These are phyloP conservation scores for Nysson spinosus DNA, from an alignment of 2,888 invertebrate species.

Conservation along the genomic window DNA sequence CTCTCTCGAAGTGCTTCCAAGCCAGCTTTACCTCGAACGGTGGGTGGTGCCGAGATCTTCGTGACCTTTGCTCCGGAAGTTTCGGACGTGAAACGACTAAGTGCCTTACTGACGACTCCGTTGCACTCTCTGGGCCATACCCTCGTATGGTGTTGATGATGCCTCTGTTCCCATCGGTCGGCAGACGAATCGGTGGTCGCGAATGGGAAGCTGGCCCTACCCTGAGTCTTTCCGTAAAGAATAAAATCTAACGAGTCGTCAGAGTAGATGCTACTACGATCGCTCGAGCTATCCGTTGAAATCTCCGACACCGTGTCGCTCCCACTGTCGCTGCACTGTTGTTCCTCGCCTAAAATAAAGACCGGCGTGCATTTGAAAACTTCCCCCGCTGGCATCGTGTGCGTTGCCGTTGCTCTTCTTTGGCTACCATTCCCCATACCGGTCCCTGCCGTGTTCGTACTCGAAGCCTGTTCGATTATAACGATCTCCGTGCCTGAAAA, in stretches of 20 bases:
- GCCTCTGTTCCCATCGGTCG: constrained; percentile 70
- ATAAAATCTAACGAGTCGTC: constrained; percentile 78
- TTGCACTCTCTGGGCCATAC: constrained; percentile 77
- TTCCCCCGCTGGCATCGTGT: constrained; percentile 76
- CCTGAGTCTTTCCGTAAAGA: constrained; percentile 74
- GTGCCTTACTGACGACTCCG: constrained; percentile 77
- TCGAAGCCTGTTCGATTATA: constrained; percentile 63
- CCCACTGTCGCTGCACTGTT: constrained; percentile 76
- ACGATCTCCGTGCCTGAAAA: constrained; percentile 74
- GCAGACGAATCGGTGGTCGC: constrained; percentile 63
- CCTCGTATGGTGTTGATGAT: constrained; percentile 60
- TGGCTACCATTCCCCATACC: constrained; percentile 40
- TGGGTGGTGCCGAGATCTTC: constrained; percentile 29
- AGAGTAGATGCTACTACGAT: constrained; percentile 78
- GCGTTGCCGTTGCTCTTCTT: constrained; percentile 74
- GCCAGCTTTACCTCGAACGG: constrained; percentile 64
- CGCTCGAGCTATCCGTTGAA: constrained; percentile 79
- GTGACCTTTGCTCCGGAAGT: constrained; percentile 42
- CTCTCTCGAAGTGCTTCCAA: constrained; percentile 77
- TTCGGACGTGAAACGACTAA: constrained; percentile 75
- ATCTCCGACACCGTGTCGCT: constrained; percentile 79
- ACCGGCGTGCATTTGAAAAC: constrained; percentile 77
- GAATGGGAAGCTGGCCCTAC: constrained; percentile 73
- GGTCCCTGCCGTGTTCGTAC: constrained; percentile 1
- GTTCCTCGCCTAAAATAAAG: constrained; percentile 76